A percentile compares a stretch with the other conserved stretches of the same genome.
Conservation (phyloP, 2,888 invertebrate genomes). For the Monopis laevigella region DNA sequence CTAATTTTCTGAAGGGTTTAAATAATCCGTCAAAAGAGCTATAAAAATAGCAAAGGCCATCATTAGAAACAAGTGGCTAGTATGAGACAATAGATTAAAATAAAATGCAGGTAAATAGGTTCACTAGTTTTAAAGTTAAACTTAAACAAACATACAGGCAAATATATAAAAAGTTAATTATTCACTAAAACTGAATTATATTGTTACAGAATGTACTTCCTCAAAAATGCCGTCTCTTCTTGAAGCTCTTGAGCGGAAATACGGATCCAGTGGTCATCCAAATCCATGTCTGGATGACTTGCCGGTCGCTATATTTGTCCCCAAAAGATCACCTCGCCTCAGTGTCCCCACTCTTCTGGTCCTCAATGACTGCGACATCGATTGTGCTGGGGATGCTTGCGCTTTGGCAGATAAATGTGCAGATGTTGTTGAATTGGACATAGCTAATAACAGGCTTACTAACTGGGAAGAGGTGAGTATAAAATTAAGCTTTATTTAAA, state of each 20-base stretch:
- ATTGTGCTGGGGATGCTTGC: constrained; percentile 85
- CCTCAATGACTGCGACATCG: constrained; percentile 91
- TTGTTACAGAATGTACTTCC: too few relatives aligned
- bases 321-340: constrained; percentile 79
- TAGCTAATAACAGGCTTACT: constrained; percentile 90
- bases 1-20: too few relatives aligned
- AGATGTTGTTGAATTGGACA: constrained; percentile 91
- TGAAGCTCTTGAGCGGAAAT: constrained; percentile 90
- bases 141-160: too few relatives aligned
- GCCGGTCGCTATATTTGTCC: constrained; percentile 87
- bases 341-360: constrained; percentile 86
- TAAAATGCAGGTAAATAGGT: too few relatives aligned
- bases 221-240: constrained; percentile 89
- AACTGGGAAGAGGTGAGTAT: constrained; percentile 85
- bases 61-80: too few relatives aligned
- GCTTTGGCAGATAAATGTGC: constrained; percentile 84
- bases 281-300: constrained; percentile 70
- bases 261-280: constrained; percentile 74
- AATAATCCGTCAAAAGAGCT: too few relatives aligned
- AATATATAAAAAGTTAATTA: too few relatives aligned
- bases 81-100: too few relatives aligned
- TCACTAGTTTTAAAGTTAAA: too few relatives aligned
- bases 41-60: too few relatives aligned
- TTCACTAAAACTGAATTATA: too few relatives aligned
- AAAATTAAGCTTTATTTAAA: constrained; percentile 2